Conservation (phyloP, 2,113 vertebrate genomes). For the Spilogale gracilis region DNA sequence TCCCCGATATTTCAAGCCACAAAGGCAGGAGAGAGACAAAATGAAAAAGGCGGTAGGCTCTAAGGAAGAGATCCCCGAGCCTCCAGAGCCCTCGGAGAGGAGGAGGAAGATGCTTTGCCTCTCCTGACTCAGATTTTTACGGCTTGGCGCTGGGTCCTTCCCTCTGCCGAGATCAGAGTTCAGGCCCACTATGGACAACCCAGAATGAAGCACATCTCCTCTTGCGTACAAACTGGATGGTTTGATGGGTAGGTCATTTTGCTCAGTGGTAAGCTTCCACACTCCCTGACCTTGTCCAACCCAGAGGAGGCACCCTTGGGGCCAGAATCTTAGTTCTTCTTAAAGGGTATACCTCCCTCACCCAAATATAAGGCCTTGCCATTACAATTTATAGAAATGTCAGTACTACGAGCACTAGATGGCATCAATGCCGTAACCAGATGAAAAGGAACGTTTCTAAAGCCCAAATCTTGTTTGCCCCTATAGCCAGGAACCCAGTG, state of each 20-base stretch:
- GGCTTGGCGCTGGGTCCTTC: too few relatives aligned
- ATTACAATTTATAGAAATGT: background rate
- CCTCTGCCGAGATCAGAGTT: background rate
- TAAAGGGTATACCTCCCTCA: background rate
- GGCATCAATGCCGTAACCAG: background rate
- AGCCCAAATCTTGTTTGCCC: background rate
- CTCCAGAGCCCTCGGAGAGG: too few relatives aligned
- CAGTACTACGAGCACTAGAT: background rate
- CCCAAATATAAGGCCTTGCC: background rate
- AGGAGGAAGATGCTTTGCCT: background rate
- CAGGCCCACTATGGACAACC: background rate
- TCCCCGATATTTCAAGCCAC: background rate
- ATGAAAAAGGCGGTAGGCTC: background rate
- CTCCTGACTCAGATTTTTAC: background rate
- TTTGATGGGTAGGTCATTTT: background rate
- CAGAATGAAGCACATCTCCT: background rate
- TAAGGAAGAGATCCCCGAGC: background rate
- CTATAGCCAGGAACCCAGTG: background rate
- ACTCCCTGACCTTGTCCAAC: background rate
- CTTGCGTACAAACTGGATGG: background rate
- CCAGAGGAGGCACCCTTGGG: too few relatives aligned
- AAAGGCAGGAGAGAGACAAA: background rate
- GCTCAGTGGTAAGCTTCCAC: background rate
- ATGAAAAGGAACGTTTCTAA: background rate
- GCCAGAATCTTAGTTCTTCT: background rate